phyloP scores from a whole-genome alignment of 2,113 vertebrate species.

The Rhea americana region DNA sequence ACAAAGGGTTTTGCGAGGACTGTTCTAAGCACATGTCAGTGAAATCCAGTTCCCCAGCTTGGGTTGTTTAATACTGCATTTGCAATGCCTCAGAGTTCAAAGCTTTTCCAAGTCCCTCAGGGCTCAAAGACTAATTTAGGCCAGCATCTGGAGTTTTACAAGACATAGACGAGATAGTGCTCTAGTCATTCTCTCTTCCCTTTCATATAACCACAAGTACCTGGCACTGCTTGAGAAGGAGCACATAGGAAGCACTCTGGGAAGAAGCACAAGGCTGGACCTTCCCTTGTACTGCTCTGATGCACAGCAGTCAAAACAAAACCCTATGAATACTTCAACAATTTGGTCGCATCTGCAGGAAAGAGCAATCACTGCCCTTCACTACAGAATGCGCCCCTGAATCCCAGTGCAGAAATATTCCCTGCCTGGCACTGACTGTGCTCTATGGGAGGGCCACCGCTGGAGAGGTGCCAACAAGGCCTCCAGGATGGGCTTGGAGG shows the following conservation, averaged over 20 bases:
- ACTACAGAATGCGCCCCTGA: neutral
- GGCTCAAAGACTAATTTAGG: neutral
- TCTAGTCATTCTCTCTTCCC: neutral
- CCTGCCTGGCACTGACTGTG: rapidly evolving
- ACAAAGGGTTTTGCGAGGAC: neutral
- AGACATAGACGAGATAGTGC: neutral
- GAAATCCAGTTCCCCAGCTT: neutral
- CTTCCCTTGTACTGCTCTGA: neutral
- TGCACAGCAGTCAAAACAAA: neutral
- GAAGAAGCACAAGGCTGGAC: neutral
- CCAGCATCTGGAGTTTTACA: neutral
- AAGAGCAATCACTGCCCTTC: neutral
- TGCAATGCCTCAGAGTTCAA: slow-evolving; percentile 19
- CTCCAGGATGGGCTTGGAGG: neutral
- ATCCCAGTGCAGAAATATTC: neutral
- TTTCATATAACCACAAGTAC: neutral
- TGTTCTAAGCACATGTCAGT: neutral
- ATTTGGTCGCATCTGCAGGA: neutral
- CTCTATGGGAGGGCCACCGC: neutral
- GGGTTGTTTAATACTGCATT: neutral
- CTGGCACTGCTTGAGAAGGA: neutral
- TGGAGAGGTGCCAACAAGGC: neutral
- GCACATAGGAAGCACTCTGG: neutral
- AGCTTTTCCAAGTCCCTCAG: neutral
- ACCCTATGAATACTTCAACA: rapidly evolving